phyloP scores from a whole-genome alignment of 1,140 invertebrate genomes.

The Zaprionus taronus region DNA sequence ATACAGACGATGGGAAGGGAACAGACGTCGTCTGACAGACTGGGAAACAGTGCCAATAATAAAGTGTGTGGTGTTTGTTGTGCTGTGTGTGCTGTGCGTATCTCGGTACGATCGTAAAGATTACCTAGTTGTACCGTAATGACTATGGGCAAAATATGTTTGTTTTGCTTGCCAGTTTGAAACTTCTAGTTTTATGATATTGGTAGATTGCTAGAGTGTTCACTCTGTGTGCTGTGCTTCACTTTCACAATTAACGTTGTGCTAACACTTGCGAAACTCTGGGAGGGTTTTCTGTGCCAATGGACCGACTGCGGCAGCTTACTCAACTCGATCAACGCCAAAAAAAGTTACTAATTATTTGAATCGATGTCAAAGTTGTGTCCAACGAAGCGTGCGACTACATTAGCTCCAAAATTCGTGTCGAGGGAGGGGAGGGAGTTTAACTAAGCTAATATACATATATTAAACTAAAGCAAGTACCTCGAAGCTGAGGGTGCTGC shows the following conservation, averaged over 20 bases:
- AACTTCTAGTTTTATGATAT: conserved; percentile 6
- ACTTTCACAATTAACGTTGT: conserved; percentile 23
- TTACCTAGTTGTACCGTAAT: conserved; percentile 8
- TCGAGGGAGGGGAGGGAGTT: background rate
- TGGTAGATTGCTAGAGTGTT: background rate
- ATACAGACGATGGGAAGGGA: conserved; percentile 19
- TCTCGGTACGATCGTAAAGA: conserved; percentile 42
- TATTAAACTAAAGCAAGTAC: conserved; percentile 77
- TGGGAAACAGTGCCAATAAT: conserved; percentile 26
- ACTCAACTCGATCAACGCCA: background rate
- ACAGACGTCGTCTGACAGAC: conserved; percentile 17
- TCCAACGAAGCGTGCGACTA: conserved; percentile 22
- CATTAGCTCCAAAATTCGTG: background rate
- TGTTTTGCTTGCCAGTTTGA: background rate
- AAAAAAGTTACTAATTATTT: conserved; percentile 61
- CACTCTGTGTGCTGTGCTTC: background rate
- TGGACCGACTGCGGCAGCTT: background rate
- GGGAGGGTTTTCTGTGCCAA: background rate
- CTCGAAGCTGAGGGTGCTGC: conserved; percentile 87
- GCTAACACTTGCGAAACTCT: conserved; percentile 7
- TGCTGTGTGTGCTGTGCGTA: conserved; percentile 30
- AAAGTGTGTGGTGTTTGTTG: conserved; percentile 30
- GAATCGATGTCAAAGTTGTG: conserved; percentile 46
- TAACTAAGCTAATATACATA: background rate
- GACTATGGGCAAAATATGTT: background rate